Conservation (phyloP, 2,888 invertebrate species). For the Dysmachus trigonus region DNA sequence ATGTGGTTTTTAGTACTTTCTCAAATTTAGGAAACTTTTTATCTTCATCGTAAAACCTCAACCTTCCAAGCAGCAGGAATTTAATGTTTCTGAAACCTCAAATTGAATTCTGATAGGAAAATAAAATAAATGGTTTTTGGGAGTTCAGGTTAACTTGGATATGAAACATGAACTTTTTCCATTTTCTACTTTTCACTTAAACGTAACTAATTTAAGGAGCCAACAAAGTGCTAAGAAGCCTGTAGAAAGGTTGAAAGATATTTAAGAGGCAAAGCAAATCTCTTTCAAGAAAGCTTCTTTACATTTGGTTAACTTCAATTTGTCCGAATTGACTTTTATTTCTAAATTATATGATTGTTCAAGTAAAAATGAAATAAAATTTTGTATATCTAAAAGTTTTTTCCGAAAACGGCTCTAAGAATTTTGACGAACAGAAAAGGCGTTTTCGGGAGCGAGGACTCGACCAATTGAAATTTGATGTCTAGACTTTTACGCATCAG, state of each 20-base stretch:
- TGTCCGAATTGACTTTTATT: too few species aligned
- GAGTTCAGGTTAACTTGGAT: neutral
- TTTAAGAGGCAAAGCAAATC: neutral
- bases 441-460: too few species aligned
- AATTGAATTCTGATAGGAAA: neutral
- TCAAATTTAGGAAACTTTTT: neutral
- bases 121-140: neutral
- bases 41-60: neutral
- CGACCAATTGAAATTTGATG: too few species aligned
- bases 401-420: too few species aligned
- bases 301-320: too few species aligned
- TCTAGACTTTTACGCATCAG: too few species aligned
- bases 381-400: too few species aligned
- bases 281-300: too few species aligned
- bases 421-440: too few species aligned
- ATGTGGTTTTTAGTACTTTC: neutral
- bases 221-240: neutral
- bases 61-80: neutral
- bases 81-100: neutral
- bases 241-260: neutral
- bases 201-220: neutral
- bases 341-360: too few species aligned
- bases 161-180: neutral
- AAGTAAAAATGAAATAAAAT: too few species aligned
- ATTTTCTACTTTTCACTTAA: neutral